Base-by-base conservation (phyloP, 2,797 vertebrate species). In the Oophaga sylvatica region DNA sequence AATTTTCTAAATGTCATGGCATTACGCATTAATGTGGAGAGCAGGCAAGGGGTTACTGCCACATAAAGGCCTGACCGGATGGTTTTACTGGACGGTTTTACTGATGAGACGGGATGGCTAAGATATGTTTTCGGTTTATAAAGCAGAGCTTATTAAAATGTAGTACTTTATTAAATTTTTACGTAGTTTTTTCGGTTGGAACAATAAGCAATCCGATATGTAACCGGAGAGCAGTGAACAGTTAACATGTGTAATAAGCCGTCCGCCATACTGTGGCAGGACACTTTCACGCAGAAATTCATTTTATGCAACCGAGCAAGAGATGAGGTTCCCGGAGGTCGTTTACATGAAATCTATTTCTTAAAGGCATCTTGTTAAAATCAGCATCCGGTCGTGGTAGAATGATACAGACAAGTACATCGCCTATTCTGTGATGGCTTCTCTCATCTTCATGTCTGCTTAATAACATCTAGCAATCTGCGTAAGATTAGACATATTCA, bases 201-300 rank as follows among this genome's bases (percentile, higher is more conserved):
- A n/a, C 35, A 83, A 19, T 31, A 80, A 16, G 81, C 63, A 88
- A 78, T 79, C 10, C 31, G 35, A 80, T 45, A 70, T 31, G 35
- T 82, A 60, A n/a, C 53, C 71, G 65, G 62, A 83, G 62, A 81
- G 68, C 88, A 86, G 75, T 41, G 73, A 89, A 86, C 88, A 86
- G 88, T 86, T 87, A 89, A 86, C 41, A 41, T 57, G 41, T 83
- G 22, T 29, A 53, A 71, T 62, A 83, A 86, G 31, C 73, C 75
- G 63, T 89, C 78, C 83, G 83, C 83, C 87, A 85, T 89, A 81
- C 70, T 86, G 80, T 83, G 80, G 73, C 78, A 45, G 35, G 63
- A 56, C 48, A 79, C 73, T 86, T 79, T 63, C n/a, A 83, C 68
- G 65, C 84, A 56, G 56, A 89, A 82, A 89, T 79, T 17, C 5